Evolutionary conservation across 2,888 invertebrate genomes (phyloP).

Genomic region (Lycia hirtaria): DNA sequence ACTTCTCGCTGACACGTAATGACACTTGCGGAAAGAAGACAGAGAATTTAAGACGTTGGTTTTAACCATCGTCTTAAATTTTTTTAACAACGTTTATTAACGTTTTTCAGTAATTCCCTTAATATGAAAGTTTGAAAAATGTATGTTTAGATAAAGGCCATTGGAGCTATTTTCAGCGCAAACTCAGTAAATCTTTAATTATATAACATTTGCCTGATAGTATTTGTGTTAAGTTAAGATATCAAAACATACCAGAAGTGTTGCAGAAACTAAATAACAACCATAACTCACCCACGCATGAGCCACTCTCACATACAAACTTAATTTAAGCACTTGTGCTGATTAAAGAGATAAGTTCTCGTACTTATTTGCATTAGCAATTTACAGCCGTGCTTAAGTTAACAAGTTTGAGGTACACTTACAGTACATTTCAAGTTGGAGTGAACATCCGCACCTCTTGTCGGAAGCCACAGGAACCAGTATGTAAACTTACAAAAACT

Average conservation of each 20-base stretch:
- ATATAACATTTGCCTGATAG: too few relatives aligned
- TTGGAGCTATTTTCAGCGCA: too few relatives aligned
- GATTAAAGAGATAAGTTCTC: slow-evolving; percentile 48
- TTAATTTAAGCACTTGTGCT: slow-evolving; percentile 34
- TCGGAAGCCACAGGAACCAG: slow-evolving; percentile 3
- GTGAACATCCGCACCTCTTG: slow-evolving; percentile 31
- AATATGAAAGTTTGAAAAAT: too few relatives aligned
- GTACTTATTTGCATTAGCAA: slow-evolving; percentile 52
- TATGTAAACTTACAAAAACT: neutral
- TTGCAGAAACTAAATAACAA: slow-evolving; percentile 11
- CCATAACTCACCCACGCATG: slow-evolving; percentile 32
- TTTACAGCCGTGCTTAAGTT: slow-evolving; percentile 48
- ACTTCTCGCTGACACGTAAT: too few relatives aligned
- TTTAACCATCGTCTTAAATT: too few relatives aligned
- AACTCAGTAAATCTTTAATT: too few relatives aligned
- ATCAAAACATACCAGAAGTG: neutral
- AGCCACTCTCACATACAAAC: slow-evolving; percentile 11
- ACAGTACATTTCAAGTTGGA: slow-evolving; percentile 35
- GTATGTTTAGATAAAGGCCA: too few relatives aligned
- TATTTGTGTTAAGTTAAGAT: too few relatives aligned
- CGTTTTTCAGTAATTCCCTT: too few relatives aligned
- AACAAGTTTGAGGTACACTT: slow-evolving; percentile 44
- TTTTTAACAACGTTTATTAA: too few relatives aligned
- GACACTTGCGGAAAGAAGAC: too few relatives aligned
- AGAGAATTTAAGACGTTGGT: too few relatives aligned